Evolutionary conservation across 2,888 invertebrate genomes (phyloP).

Genomic region (Conchocele bisecta): DNA sequence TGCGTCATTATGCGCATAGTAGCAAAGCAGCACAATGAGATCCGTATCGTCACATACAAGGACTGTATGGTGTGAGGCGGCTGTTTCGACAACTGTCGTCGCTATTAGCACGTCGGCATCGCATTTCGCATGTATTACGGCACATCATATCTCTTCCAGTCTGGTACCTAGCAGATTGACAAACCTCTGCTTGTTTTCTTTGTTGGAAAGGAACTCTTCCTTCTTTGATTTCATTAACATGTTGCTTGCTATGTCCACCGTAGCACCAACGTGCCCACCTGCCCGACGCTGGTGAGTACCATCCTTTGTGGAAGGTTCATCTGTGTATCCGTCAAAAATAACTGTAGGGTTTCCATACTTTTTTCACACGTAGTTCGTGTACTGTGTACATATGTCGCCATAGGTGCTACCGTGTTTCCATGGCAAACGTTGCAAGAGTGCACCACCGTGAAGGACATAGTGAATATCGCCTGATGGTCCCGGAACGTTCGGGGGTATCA

Average conservation of each 20-base stretch:
- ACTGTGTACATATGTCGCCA: too few species aligned
- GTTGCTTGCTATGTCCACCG: slow-evolving; percentile 44
- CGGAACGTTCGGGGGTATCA: too few species aligned
- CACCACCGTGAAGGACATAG: too few species aligned
- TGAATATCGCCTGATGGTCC: too few species aligned
- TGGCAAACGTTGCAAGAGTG: too few species aligned
- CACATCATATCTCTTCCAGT: slow-evolving; percentile 26
- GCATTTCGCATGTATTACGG: slow-evolving; percentile 47
- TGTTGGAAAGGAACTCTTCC: slow-evolving; percentile 60
- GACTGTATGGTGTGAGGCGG: slow-evolving; percentile 18
- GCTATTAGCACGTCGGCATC: slow-evolving; percentile 69
- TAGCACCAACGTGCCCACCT: slow-evolving; percentile 34
- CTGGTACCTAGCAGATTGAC: slow-evolving; percentile 42
- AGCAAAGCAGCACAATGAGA: slow-evolving; percentile 62
- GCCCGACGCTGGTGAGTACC: slow-evolving; percentile 55
- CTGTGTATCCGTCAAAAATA: slow-evolving; percentile 67
- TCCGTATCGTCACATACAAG: slow-evolving; percentile 73
- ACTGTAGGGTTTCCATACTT: slow-evolving; percentile 34
- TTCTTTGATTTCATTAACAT: slow-evolving; percentile 57
- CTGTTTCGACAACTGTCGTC: slow-evolving; percentile 45
- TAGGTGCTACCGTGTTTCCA: too few species aligned
- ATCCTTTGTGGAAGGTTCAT: slow-evolving; percentile 62
- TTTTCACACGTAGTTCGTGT: too few species aligned
- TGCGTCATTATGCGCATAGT: slow-evolving; percentile 37
- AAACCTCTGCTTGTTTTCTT: slow-evolving; percentile 64